These are phyloP conservation scores for Leptosomus discolor DNA, from an alignment of 2,113 vertebrate genomes.

Conservation along the genomic window DNA sequence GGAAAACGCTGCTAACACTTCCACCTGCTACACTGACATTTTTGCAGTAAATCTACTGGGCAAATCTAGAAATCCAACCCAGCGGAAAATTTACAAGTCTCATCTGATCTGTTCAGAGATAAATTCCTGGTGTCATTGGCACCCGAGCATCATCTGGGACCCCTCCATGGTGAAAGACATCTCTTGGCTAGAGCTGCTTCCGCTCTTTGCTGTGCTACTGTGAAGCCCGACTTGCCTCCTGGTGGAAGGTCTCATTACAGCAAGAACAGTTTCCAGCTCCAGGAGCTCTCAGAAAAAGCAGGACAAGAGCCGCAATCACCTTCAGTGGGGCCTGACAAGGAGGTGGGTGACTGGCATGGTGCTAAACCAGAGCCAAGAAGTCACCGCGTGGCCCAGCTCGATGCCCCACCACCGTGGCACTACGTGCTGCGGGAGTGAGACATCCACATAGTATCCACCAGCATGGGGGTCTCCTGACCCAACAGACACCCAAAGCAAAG, in stretches of 20 bases:
- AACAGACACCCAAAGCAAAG: not conserved
- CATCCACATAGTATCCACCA: rapidly evolving
- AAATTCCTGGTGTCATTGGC: not conserved
- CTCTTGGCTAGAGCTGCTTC: not conserved
- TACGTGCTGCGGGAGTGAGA: rapidly evolving
- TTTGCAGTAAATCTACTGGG: not conserved
- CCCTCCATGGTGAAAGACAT: not conserved
- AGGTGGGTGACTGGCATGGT: rapidly evolving
- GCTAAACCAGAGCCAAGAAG: not conserved
- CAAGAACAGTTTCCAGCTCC: not conserved
- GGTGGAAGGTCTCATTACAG: slow-evolving; percentile 58
- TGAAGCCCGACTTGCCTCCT: slow-evolving; percentile 39
- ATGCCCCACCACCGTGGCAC: rapidly evolving
- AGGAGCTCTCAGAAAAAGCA: not conserved
- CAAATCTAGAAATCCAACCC: not conserved
- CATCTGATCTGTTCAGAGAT: not conserved
- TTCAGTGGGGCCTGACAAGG: not conserved
- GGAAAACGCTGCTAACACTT: not conserved
- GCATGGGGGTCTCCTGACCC: not conserved
- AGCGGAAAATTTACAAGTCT: rapidly evolving
- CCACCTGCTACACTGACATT: not conserved
- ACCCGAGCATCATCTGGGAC: not conserved
- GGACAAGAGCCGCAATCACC: not conserved
- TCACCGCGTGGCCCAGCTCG: not conserved
- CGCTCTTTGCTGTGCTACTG: not conserved